Conservation (phyloP, 2,113 vertebrate genomes). For the Hyaena hyaena region DNA sequence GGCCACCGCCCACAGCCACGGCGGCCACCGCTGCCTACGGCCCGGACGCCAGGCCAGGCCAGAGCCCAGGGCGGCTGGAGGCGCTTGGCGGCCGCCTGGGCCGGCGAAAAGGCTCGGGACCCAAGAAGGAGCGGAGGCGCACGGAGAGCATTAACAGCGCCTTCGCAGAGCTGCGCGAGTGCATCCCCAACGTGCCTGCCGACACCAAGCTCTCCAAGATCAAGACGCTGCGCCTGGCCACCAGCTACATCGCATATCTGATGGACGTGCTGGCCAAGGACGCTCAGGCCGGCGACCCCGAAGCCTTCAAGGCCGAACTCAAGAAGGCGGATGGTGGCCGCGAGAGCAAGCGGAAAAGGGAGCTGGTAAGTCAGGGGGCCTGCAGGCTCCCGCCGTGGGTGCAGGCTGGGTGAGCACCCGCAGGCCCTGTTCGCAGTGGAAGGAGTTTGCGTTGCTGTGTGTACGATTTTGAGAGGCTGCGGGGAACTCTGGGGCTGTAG, state of each 20-base stretch:
- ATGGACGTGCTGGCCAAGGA: slow-evolving; percentile 96
- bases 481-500: background rate
- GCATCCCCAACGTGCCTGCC: slow-evolving; percentile 93
- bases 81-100: slow-evolving; percentile 89
- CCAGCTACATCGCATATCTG: slow-evolving; percentile 94
- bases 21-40: slow-evolving; percentile 80
- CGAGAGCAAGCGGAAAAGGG: slow-evolving; percentile 94
- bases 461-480: background rate
- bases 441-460: background rate
- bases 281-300: slow-evolving; percentile 90
- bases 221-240: slow-evolving; percentile 93
- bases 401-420: background rate
- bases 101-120: slow-evolving; percentile 89
- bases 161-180: slow-evolving; percentile 92
- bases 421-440: background rate
- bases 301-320: slow-evolving; percentile 96
- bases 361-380: slow-evolving; percentile 87
- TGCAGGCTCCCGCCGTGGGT: background rate
- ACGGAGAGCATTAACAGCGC: slow-evolving; percentile 96
- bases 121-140: slow-evolving; percentile 94
- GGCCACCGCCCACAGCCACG: slow-evolving; percentile 82
- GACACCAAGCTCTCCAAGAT: slow-evolving; percentile 95
- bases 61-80: slow-evolving; percentile 88
- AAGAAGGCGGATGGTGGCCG: slow-evolving; percentile 93
- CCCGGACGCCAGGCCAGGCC: slow-evolving; percentile 80